Percentiles rank a stretch among this genome's conserved stretches.
Conservation (phyloP, 2,888 invertebrate species). For the Phalera bucephala region DNA sequence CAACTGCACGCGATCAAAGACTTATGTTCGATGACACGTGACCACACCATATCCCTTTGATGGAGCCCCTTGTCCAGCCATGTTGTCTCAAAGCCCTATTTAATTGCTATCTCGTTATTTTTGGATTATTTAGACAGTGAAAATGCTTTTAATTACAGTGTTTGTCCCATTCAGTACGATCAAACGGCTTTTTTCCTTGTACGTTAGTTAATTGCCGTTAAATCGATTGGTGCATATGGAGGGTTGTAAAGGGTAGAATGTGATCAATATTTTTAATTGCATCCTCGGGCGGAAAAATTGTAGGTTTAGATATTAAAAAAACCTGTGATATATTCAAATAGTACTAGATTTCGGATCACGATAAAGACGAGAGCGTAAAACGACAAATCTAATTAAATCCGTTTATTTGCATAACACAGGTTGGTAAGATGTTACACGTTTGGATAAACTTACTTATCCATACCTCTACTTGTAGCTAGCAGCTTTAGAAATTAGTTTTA, state of each 20-base stretch:
- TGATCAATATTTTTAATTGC: too few species aligned
- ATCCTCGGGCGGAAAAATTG: conserved; percentile 3
- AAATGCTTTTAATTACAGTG: conserved; percentile 59
- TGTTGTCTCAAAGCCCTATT: conserved; percentile 74
- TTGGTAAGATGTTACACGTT: too few species aligned
- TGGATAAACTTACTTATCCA: too few species aligned
- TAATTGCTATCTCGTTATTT: conserved; percentile 81
- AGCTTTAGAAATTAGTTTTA: too few species aligned
- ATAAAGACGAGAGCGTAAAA: too few species aligned
- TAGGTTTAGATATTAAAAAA: too few species aligned
- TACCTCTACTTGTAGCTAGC: too few species aligned
- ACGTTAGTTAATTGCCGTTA: conserved; percentile 61
- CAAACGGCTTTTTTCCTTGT: conserved; percentile 53
- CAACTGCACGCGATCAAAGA: conserved; percentile 19
- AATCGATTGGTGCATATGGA: conserved; percentile 39
- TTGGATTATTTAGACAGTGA: conserved; percentile 76
- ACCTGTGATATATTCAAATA: too few species aligned
- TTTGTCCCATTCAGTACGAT: conserved; percentile 45
- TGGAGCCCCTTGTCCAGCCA: conserved; percentile 50
- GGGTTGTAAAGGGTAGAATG: conserved; percentile 18
- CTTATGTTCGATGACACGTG: conserved; percentile 56
- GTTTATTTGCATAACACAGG: too few species aligned
- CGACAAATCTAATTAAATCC: too few species aligned
- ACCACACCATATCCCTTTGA: conserved; percentile 59
- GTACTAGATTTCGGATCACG: too few species aligned